phyloP scores from a whole-genome alignment of 2,797 vertebrate genomes.

The Catostomus latipinnis region DNA sequence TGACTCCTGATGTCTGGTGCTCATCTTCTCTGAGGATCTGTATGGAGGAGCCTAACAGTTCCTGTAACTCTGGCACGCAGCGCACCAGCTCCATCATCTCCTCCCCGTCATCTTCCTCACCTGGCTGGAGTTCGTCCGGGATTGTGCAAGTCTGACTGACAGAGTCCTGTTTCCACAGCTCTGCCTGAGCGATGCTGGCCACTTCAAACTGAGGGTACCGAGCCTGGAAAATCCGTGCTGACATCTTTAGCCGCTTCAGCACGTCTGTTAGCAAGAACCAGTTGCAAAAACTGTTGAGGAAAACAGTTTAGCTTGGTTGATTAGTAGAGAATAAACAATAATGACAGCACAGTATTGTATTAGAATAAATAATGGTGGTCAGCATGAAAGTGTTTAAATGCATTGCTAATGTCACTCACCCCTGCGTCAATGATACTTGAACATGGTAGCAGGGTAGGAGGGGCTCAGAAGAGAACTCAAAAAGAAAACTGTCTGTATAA shows the following conservation, averaged over 20 bases:
- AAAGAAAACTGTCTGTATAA: slow-evolving; percentile 90
- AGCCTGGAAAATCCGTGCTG: slow-evolving; percentile 91
- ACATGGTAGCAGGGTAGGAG: slow-evolving; percentile 94
- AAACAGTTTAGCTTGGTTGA: neutral
- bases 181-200: slow-evolving; percentile 81
- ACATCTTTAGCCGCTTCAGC: slow-evolving; percentile 93
- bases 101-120: slow-evolving; percentile 62
- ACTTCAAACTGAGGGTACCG: slow-evolving; percentile 94
- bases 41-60: slow-evolving; percentile 91
- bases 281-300: slow-evolving; percentile 87
- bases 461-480: slow-evolving; percentile 94
- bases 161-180: slow-evolving; percentile 89
- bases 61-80: slow-evolving; percentile 90
- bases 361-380: neutral
- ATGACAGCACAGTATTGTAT: too few relatives aligned
- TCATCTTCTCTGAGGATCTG: slow-evolving; percentile 80
- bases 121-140: slow-evolving; percentile 68
- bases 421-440: slow-evolving; percentile 92
- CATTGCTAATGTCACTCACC: slow-evolving; percentile 79
- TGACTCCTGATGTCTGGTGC: slow-evolving; percentile 64
- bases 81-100: slow-evolving; percentile 88
- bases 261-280: slow-evolving; percentile 95
- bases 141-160: slow-evolving; percentile 89
- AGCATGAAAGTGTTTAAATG: too few relatives aligned
- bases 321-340: too few relatives aligned